Evolutionary conservation across 2,797 vertebrate genomes (phyloP), one percentile per base, ranked within the genome.

Genomic region (Cossypha niveicapilla): DNA sequence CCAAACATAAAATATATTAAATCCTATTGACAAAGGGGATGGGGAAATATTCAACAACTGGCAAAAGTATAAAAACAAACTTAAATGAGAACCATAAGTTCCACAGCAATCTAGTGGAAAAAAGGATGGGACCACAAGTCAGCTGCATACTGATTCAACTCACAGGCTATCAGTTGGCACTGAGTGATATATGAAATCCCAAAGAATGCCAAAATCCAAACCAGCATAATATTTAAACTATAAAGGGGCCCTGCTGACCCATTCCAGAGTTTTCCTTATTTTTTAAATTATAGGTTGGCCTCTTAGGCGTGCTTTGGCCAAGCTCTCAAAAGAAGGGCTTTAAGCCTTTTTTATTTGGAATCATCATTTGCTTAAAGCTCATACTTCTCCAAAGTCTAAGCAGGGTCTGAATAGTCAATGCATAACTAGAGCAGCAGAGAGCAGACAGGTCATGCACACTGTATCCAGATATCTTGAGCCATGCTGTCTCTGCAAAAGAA

Each of bases 221-320:
- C 35, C 62, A 95, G 53, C 44, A 84, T 70, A 92, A 61, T 76
- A 87, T 90, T 95, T 95, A 78, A 91, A 95, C 42, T 90, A 53
- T 60, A 95, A 96, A 95, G 74, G 63, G 82, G 50, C 79, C 56
- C 80, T 72, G 39, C 10, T 91, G 93, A 94, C 77, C 80, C 34
- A 53, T 93, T 96, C 66, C 75, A 86, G 61, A 61, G 28, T 88
- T 95, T 91, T 85, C 35, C 56, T 90, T 94, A 74, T 74, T 95
- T 94, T 97, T 94, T 71, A 89, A 96, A 96, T 95, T 94, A 95
- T 86, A 96, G 56, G 28, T 88, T 96, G 54, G 81, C 72, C 62
- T 93, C 66, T 73, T 60, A 86, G 75, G 56, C 18, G 0, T 92
- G 86, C 61, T 95, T 96, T 96, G 87, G 91, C 85, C 78, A 94